phyloP scores from a whole-genome alignment of 2,113 vertebrate genomes.

The Melanotaenia duboulayi region DNA sequence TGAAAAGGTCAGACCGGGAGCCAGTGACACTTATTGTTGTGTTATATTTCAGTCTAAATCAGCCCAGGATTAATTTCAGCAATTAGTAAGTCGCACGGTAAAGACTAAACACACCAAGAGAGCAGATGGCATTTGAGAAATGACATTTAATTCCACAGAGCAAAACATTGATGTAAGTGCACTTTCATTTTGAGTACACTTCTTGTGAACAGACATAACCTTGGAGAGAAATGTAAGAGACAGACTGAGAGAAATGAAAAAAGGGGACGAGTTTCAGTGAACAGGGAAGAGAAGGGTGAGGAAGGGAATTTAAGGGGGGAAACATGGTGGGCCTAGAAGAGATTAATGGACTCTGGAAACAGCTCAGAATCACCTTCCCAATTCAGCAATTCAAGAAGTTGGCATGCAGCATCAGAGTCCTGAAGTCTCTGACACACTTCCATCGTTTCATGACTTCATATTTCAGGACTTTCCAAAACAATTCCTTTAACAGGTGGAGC shows the following conservation, averaged over 20 bases:
- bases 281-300: constrained; percentile 19
- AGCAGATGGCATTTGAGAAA: constrained; percentile 45
- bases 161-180: constrained; percentile 46
- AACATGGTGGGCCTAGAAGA: neutral
- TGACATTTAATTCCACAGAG: constrained; percentile 48
- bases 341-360: constrained; percentile 56
- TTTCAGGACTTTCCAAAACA: constrained; percentile 21
- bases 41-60: constrained; percentile 17
- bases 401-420: constrained; percentile 36
- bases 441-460: constrained; percentile 14
- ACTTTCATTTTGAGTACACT: constrained; percentile 56
- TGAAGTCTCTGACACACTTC: neutral
- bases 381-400: constrained; percentile 43
- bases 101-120: constrained; percentile 19
- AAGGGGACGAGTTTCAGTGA: constrained; percentile 22
- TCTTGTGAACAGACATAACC: constrained; percentile 42
- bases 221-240: constrained; percentile 30
- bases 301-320: neutral
- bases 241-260: neutral
- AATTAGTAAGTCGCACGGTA: constrained; percentile 23
- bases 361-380: constrained; percentile 34
- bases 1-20: constrained; percentile 61
- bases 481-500: constrained; percentile 10
- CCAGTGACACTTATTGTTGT: constrained; percentile 16
- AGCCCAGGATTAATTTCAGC: neutral